Evolutionary conservation across 2,797 vertebrate genomes (phyloP).

Genomic region (Epinephelus malabaricus): DNA sequence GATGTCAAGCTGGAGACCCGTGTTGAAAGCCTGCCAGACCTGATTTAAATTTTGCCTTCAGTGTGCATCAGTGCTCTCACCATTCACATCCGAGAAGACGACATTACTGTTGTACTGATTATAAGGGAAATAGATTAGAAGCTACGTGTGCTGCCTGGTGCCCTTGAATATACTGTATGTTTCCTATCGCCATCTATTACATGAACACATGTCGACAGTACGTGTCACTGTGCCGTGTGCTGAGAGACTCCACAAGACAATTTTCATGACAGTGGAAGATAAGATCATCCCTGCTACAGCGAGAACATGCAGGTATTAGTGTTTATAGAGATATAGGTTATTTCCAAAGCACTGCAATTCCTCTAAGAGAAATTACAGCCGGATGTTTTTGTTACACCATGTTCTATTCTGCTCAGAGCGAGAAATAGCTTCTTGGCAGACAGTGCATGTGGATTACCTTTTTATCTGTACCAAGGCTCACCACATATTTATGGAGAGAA

Average conservation of each 20-base stretch:
- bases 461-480: constrained; percentile 69
- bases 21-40: constrained; percentile 63
- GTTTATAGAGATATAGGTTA: constrained; percentile 52
- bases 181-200: constrained; percentile 29
- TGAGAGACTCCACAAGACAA: constrained; percentile 2
- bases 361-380: constrained; percentile 57
- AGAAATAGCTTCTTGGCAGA: constrained; percentile 76
- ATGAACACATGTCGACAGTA: neutral
- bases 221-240: neutral
- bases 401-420: constrained; percentile 67
- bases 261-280: constrained; percentile 26
- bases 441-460: constrained; percentile 74
- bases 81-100: constrained; percentile 32
- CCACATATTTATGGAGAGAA: constrained; percentile 70
- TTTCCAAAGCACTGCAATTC: constrained; percentile 41
- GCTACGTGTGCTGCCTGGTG: neutral
- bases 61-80: constrained; percentile 32
- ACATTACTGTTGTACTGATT: constrained; percentile 28
- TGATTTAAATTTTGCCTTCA: constrained; percentile 50
- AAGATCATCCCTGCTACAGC: constrained; percentile 15
- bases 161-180: constrained; percentile 33
- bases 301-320: constrained; percentile 11
- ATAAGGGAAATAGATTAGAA: constrained; percentile 24
- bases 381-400: constrained; percentile 68
- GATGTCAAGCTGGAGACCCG: constrained; percentile 54